phyloP scores from a whole-genome alignment of 2,113 vertebrate species.

The Cygnus buccinator region DNA sequence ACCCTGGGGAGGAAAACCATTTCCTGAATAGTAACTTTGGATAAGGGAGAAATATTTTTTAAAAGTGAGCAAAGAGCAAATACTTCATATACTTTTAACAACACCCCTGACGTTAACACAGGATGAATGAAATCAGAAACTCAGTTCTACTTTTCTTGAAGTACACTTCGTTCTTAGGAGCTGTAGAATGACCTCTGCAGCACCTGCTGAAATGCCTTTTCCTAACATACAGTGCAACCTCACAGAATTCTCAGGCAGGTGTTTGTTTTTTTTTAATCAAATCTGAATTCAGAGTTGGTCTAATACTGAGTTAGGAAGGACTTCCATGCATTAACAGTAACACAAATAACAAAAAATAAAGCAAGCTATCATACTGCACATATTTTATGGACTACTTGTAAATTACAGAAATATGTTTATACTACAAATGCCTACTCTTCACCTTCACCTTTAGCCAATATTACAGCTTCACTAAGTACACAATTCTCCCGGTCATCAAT shows the following conservation, averaged over 20 bases:
- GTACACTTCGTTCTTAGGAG: not conserved
- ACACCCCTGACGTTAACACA: not conserved
- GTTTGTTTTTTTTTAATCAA: not conserved
- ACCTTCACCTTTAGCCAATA: not conserved
- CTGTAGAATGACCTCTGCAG: not conserved
- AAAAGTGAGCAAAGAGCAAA: not conserved
- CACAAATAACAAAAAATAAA: not conserved
- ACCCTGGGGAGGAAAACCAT: not conserved
- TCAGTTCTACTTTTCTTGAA: not conserved
- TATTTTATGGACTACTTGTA: not conserved
- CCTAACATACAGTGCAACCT: not conserved
- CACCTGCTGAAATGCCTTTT: not conserved
- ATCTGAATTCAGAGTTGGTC: fast-evolving
- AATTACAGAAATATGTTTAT: not conserved
- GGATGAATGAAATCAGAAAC: not conserved
- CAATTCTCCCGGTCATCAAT: not conserved
- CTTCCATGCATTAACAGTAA: not conserved
- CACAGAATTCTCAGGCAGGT: not conserved
- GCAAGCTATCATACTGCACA: not conserved
- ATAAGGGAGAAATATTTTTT: not conserved
- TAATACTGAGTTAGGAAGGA: not conserved
- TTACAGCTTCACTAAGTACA: not conserved
- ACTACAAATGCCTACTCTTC: not conserved
- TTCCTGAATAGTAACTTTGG: not conserved
- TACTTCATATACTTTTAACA: not conserved